Evolutionary conservation across 1,140 invertebrate species (phyloP), one percentile per base, ranked within the genome.

Genomic region (Lycorma delicatula): DNA sequence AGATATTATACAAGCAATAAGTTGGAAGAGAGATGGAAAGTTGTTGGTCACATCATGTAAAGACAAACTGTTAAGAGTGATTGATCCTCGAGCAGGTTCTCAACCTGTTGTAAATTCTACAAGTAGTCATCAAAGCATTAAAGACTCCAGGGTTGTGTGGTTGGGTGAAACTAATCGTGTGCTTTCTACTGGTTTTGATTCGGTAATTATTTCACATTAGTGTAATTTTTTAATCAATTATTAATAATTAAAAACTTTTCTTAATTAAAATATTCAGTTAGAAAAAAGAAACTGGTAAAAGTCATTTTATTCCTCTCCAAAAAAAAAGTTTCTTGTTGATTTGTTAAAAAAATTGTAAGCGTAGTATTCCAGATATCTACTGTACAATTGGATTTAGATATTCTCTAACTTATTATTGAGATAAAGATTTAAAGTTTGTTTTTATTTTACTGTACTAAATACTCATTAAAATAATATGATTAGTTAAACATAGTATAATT

Each of bases 101-200:
- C 69, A 80, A 1, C 72, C 75, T 58, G 76, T 75, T 52, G 81
- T 86, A 38, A 72, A 86, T 20, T 77, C 81, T 60, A 74, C 80
- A 1, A 81, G 82, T 54, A 89, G 87, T 67, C 90, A 93, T 71
- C 86, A 87, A 68, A 90, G 86, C 66, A 87, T 93, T 48, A 93
- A 93, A 72, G 93, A 96, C 69, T 93, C 91, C 0, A 76, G 91
- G 54, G 80, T 93, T 1, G 83, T 92, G 0, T 97, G 91, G 90
- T 73, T 96, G 0, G 91, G 89, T 16, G 84, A 90, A 62, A 82
- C 82, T 56, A 82, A 89, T 31, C 79, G 81, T 62, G 83, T 97
- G 58, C 68, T 95, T 0, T 91, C 91, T 3, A 93, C 91, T 56
- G 85, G 85, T 67, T 77, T 80, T 67, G 72, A 73, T 65, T 66